phyloP scores from a whole-genome alignment of 2,113 vertebrate genomes.

The Pleuronectes platessa region DNA sequence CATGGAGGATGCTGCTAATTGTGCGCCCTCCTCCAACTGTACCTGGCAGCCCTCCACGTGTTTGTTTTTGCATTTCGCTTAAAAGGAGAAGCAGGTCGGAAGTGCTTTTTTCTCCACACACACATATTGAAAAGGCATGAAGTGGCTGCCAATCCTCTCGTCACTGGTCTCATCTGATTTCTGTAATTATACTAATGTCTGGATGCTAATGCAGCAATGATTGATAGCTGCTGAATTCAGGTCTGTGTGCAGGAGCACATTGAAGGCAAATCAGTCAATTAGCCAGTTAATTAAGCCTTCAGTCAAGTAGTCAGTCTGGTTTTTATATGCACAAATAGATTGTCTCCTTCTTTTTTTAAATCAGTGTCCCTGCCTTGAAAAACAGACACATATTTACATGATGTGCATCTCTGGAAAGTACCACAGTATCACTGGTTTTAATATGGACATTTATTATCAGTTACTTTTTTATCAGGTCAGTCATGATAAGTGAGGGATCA shows the following conservation, averaged over 20 bases:
- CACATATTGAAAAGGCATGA: background rate
- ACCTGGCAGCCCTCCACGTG: conserved; percentile 36
- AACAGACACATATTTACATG: background rate
- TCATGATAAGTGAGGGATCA: too few relatives aligned
- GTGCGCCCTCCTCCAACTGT: background rate
- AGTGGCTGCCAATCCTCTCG: conserved; percentile 14
- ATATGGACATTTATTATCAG: background rate
- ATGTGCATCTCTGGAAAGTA: too few relatives aligned
- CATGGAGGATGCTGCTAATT: conserved; percentile 23
- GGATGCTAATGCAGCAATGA: conserved; percentile 26
- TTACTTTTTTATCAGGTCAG: too few relatives aligned
- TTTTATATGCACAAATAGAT: background rate
- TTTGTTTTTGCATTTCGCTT: conserved; percentile 45
- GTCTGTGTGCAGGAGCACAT: background rate
- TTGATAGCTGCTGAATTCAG: conserved; percentile 7
- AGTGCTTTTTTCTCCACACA: conserved; percentile 25
- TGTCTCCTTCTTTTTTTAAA: background rate
- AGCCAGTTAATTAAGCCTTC: conserved; percentile 19
- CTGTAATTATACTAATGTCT: conserved; percentile 46
- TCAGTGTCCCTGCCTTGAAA: background rate
- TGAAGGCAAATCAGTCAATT: conserved; percentile 9
- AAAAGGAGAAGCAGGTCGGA: conserved; percentile 34
- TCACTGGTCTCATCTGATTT: conserved; percentile 30
- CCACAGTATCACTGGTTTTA: background rate
- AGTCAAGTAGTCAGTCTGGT: background rate